Conservation (phyloP, 2,113 vertebrate genomes). For the Passer domesticus region DNA sequence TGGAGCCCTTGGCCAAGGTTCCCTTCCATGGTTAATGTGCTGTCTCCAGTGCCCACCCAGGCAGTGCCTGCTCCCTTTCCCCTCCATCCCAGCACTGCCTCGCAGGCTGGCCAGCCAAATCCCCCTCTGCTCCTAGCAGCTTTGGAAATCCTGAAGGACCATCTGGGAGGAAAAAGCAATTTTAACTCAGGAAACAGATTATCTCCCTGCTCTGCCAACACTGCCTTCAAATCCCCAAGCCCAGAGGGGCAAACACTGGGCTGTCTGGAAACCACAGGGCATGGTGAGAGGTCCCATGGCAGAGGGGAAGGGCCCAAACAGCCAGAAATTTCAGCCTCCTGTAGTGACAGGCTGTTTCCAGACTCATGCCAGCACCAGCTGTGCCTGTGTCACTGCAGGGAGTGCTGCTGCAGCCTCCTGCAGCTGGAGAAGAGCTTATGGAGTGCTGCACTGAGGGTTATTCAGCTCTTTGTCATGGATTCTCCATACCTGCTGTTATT, state of each 20-base stretch:
- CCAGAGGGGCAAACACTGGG: rapidly evolving
- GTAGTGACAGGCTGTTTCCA: background rate
- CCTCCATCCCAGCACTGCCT: background rate
- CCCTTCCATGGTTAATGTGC: background rate
- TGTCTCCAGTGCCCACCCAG: rapidly evolving
- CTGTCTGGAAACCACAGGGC: background rate
- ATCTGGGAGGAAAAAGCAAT: background rate
- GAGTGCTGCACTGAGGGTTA: background rate
- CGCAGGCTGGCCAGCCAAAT: background rate
- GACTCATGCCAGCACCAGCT: background rate
- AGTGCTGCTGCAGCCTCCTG: background rate
- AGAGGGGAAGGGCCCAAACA: background rate
- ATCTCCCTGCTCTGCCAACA: background rate
- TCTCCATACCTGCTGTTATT: slow-evolving; percentile 5
- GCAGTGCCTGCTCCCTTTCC: background rate
- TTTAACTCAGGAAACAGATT: background rate
- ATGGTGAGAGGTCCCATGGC: rapidly evolving
- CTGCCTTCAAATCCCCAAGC: background rate
- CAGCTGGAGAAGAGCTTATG: background rate
- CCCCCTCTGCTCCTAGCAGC: background rate
- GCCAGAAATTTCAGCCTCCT: background rate
- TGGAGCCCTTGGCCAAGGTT: background rate
- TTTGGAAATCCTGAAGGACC: background rate
- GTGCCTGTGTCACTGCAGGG: background rate
- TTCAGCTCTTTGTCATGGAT: background rate